Base-by-base conservation (phyloP, 2,113 vertebrate species). In the Erythrocebus patas region DNA sequence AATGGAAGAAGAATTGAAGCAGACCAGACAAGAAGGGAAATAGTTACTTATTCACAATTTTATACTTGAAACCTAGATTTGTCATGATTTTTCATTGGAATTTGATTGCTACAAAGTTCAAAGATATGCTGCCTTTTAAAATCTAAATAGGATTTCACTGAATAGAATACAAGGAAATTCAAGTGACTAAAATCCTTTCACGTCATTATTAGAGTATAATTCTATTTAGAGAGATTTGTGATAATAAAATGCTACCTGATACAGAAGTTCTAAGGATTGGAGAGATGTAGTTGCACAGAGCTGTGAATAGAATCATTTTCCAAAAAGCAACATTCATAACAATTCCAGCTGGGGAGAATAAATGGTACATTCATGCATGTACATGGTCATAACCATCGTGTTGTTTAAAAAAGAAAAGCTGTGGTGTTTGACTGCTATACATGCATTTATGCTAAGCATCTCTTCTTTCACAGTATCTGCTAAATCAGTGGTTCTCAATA, bases 161-260 rank as follows among this genome's bases (percentile, higher is more conserved):
- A 85, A 32, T 72, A 89, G 22, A 83, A 93, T 68, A 95, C 12
- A 68, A 96, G 57, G 48, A 84, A 87, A 92, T 82, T 87, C 38
- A 83, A 79, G 32, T 55, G 25, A 89, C 50, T 85, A 75, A 79
- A 93, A 66, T 84, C 32, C 20, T 86, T 95, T 91, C 59, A 76
- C 12, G 50, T n/a, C 8, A 6, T 75, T 95, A 48, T 81, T 85
- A 70, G 1, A 93, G 35, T 66, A 3, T 76, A 52, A 91, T 48
- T 75, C 50, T 89, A 75, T 97, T 87, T 89, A 95, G 30, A 95
- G 48, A 96, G 13, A 87, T 40, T 72, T 92, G 17, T 72, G 20
- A 48, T 85, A 59, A 61, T 81, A 93, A 93, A 88, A 89, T 72
- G 13, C n/a, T 35, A 55, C 40, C 93, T 91, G 61, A 93, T 38